These are phyloP conservation scores for Tanytarsus gracilentus DNA, from an alignment of 2,888 invertebrate species.

Conservation along the genomic window DNA sequence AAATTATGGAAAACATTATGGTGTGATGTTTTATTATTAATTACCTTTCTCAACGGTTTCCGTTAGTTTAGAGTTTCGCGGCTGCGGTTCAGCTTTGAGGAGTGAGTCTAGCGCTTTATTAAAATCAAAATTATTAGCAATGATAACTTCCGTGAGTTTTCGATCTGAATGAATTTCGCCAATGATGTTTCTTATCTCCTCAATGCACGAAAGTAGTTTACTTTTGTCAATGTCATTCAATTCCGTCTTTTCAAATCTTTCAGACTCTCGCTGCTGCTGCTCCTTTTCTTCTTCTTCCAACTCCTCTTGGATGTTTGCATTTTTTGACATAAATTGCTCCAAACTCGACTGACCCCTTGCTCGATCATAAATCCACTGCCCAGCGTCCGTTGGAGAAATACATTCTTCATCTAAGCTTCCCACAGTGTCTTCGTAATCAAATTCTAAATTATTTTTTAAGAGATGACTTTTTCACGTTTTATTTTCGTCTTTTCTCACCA, in stretches of 20 bases:
- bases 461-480: conserved; percentile 18
- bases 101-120: conserved; percentile 65
- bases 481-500: conserved; percentile 43
- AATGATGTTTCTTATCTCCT: conserved; percentile 68
- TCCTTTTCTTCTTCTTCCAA: conserved; percentile 54
- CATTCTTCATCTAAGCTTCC: conserved; percentile 88
- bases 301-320: conserved; percentile 63
- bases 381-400: conserved; percentile 78
- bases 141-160: conserved; percentile 59
- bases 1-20: conserved; percentile 31
- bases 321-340: conserved; percentile 58
- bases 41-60: conserved; percentile 38
- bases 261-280: conserved; percentile 38
- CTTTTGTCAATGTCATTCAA: conserved; percentile 61
- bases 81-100: conserved; percentile 43
- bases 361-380: conserved; percentile 78
- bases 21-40: conserved; percentile 26
- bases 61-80: conserved; percentile 22
- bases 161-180: conserved; percentile 68
- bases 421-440: conserved; percentile 79
- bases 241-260: conserved; percentile 39
- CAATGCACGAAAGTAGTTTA: conserved; percentile 72
- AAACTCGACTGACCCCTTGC: conserved; percentile 63
- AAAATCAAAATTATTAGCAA: conserved; percentile 63
- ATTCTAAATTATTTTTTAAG: conserved; percentile 50